phyloP scores from a whole-genome alignment of 2,113 vertebrate genomes.

The Pithys albifrons region DNA sequence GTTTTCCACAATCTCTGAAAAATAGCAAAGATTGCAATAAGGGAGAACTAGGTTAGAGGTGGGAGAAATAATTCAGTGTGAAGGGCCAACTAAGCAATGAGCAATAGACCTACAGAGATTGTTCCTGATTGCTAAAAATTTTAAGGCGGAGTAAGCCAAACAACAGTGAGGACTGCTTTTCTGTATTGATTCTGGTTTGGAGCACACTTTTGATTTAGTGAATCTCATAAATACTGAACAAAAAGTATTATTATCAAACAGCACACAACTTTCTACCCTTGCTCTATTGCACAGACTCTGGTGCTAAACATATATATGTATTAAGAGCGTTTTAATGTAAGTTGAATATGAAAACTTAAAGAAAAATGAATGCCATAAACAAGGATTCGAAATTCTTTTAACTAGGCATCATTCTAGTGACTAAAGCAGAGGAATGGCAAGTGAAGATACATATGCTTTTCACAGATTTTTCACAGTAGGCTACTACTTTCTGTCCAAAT shows the following conservation, averaged over 20 bases:
- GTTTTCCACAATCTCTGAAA: neutral
- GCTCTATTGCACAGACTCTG: neutral
- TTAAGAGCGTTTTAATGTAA: neutral
- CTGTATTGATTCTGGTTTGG: neutral
- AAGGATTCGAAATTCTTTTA: neutral
- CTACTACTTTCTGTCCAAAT: neutral
- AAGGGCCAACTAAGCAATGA: slow-evolving; percentile 11
- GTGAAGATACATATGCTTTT: neutral
- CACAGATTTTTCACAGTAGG: neutral
- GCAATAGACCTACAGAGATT: neutral
- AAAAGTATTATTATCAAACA: neutral
- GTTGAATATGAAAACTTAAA: neutral
- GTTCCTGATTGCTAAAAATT: neutral
- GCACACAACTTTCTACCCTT: neutral
- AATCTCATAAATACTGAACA: neutral
- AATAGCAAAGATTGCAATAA: neutral
- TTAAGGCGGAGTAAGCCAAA: slow-evolving; percentile 6
- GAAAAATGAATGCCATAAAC: neutral
- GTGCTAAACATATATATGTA: neutral
- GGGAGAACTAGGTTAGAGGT: slow-evolving; percentile 15
- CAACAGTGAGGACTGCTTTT: neutral
- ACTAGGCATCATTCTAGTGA: neutral
- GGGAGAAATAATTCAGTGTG: neutral
- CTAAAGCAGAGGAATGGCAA: neutral
- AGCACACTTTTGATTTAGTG: neutral